Percentiles rank a stretch among this genome's conserved stretches.
Conservation (phyloP, 2,888 invertebrate species). For the Archips crataeganus region DNA sequence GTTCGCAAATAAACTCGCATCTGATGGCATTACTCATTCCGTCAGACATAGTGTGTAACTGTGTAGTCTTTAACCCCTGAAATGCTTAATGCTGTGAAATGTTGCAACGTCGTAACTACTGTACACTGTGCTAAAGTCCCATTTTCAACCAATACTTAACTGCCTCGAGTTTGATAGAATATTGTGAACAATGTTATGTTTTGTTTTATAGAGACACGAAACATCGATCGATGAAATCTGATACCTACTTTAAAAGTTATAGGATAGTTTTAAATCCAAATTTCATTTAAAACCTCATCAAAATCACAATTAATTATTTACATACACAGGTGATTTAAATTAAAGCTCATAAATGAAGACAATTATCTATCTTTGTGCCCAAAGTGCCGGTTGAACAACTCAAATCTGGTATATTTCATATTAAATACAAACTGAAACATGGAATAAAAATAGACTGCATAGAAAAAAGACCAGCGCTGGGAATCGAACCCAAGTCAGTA, state of each 20-base stretch:
- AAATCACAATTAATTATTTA: too few species aligned
- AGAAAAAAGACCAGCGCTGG: too few species aligned
- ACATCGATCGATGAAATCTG: background rate
- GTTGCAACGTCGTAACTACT: background rate
- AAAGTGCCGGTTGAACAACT: too few species aligned
- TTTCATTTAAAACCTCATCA: too few species aligned
- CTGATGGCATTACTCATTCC: background rate
- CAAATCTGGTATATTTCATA: too few species aligned
- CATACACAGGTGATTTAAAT: too few species aligned
- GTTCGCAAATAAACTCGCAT: background rate
- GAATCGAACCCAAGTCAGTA: too few species aligned
- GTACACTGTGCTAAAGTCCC: background rate
- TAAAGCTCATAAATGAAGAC: too few species aligned
- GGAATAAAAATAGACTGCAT: too few species aligned
- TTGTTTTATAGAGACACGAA: background rate
- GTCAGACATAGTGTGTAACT: background rate
- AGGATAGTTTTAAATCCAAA: background rate
- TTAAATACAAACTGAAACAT: too few species aligned
- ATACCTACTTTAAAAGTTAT: too few species aligned
- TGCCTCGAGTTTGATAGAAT: background rate
- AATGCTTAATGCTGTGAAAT: background rate
- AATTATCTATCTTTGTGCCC: too few species aligned
- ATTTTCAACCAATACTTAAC: background rate
- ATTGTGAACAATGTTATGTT: slow-evolving; percentile 1
- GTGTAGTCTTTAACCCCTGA: background rate